Base-by-base conservation (phyloP, 2,797 vertebrate species). In the Zalophus californianus region DNA sequence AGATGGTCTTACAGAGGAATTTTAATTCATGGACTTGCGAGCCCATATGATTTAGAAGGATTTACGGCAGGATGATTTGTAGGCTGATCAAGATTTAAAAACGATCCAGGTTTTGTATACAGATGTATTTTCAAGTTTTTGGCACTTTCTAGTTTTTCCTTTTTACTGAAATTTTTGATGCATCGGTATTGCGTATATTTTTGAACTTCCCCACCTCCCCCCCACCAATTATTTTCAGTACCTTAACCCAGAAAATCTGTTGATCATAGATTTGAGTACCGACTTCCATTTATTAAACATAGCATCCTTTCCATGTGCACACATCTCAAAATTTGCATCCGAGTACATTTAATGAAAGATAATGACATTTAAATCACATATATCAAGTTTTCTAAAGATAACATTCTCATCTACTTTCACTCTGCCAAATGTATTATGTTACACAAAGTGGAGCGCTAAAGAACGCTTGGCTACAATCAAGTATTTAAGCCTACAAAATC, bases 341-440 rank as follows among this genome's bases (percentile, higher is more conserved):
- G 18, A 85, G 38, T 90, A 87, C 15, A 87, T 77, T 87, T 72
- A 64, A 94, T 77, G 60, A 64, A 88, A 91, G 77, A 88, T 20
- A 86, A 70, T 92, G n/a, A 94, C 68, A 86, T 82, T 92, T 92
- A 94, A 87, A 79, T 92, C 48, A 80, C 16, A 15, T 94, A 13
- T 75, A 91, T 90, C 29, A 83, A 89, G 5, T 84, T 97, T 91
- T 90, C 83, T 90, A 94, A 89, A 93, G 38, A 89, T 92, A 97
- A 66, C 62, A 90, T 35, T 92, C 88, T 90, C n/a, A 54, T 87
- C 77, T 48, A 90, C 29, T 87, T 96, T 84, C 52, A 97, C 38
- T 87, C 80, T 90, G 52, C n/a, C 70, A 95, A 92, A 84, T 70
- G 25, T 80, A 85, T 52, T 85, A 85, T 75, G 91, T 50, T 94